phyloP scores from a whole-genome alignment of 2,888 invertebrate genomes.

The Synanthedon andrenaeformis region DNA sequence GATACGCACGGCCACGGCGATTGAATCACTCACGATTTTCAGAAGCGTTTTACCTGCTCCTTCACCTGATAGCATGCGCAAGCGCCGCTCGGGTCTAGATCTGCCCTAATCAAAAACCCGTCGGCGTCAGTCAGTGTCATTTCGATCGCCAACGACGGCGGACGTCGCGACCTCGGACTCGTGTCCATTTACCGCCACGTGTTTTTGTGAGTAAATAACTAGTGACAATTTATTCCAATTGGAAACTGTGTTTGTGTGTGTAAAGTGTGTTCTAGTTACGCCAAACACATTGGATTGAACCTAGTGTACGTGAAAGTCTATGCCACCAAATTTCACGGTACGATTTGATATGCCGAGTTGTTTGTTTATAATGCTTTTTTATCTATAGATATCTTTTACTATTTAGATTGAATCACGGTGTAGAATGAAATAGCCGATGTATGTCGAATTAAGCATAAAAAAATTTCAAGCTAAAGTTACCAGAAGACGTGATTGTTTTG shows the following conservation, averaged over 20 bases:
- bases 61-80: conserved; percentile 37
- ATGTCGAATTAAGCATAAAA: too few relatives aligned
- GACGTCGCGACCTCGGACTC: conserved; percentile 24
- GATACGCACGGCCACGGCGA: conserved; percentile 15
- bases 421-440: too few relatives aligned
- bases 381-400: too few relatives aligned
- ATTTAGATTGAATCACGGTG: too few relatives aligned
- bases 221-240: conserved; percentile 27
- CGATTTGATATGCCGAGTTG: conserved; percentile 26
- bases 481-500: too few relatives aligned
- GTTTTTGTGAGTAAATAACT: conserved; percentile 57
- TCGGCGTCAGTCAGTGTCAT: conserved; percentile 45
- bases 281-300: conserved; percentile 40
- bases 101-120: conserved; percentile 6
- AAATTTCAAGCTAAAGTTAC: too few relatives aligned
- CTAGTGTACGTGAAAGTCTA: conserved; percentile 12
- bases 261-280: conserved; percentile 8
- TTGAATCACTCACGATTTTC: conserved; percentile 46
- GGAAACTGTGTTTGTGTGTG: conserved; percentile 21
- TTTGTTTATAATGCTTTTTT: conserved; percentile 21
- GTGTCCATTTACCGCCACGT: conserved; percentile 26
- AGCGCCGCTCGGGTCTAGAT: conserved; percentile 24
- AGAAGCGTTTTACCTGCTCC: conserved; percentile 47
- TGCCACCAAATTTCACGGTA: conserved; percentile 24
- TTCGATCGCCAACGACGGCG: conserved; percentile 27